These are phyloP conservation scores for Trichomalopsis sarcophagae DNA, from an alignment of 1,140 invertebrate species.

Conservation along the genomic window DNA sequence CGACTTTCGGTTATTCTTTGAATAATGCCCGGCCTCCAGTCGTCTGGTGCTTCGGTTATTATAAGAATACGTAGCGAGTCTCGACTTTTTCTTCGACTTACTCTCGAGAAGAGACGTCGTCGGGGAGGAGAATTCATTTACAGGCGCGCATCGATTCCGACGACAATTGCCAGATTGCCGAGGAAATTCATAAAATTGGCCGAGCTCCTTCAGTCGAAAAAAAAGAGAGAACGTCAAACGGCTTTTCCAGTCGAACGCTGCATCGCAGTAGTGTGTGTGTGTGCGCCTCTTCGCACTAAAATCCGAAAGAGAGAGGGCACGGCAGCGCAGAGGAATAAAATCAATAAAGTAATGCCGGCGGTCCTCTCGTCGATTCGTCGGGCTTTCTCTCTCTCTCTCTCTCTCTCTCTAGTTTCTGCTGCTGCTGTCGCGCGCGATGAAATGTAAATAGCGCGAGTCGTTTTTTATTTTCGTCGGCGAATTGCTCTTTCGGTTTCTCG, in stretches of 20 bases:
- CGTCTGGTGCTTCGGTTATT: background rate
- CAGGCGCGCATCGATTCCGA: background rate
- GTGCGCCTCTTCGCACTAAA: slow-evolving; percentile 22
- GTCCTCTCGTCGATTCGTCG: slow-evolving; percentile 44
- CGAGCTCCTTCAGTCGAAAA: slow-evolving; percentile 1
- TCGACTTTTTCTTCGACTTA: too few species aligned
- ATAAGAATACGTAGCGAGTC: too few species aligned
- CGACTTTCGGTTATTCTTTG: slow-evolving; percentile 24
- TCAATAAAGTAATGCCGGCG: slow-evolving; percentile 40
- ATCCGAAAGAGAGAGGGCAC: slow-evolving; percentile 24
- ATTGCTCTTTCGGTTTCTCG: background rate
- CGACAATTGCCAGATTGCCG: background rate
- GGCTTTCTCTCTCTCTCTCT: background rate
- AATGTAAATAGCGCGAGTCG: slow-evolving; percentile 5
- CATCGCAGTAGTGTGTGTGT: background rate
- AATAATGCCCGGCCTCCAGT: slow-evolving; percentile 1
- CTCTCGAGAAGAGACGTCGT: background rate
- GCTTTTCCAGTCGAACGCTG: slow-evolving; percentile 36
- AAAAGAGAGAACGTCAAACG: slow-evolving; percentile 1
- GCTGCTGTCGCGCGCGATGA: slow-evolving; percentile 3
- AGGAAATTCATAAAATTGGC: slow-evolving; percentile 30
- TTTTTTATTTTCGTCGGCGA: background rate
- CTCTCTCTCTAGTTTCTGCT: background rate
- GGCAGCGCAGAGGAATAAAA: slow-evolving; percentile 27
- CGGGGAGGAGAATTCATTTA: background rate